phyloP scores from a whole-genome alignment of 1,140 invertebrate genomes.

The Patella vulgata region DNA sequence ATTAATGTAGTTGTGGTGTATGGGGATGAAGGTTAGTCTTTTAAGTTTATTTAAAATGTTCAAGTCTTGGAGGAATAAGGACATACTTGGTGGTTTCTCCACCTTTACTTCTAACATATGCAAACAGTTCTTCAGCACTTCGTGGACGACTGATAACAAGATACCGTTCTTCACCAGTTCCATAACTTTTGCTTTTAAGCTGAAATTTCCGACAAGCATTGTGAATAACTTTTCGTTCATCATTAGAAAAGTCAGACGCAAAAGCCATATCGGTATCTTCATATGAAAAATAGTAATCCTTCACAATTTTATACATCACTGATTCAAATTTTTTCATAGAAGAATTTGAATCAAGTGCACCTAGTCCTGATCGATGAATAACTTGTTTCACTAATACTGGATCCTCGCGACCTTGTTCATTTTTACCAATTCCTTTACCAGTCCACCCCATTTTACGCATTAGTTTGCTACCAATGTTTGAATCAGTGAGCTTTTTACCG shows the following conservation, averaged over 20 bases:
- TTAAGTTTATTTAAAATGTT: neutral
- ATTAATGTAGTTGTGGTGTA: too few relatives aligned
- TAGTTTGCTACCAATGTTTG: constrained; percentile 76
- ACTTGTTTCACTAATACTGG: constrained; percentile 67
- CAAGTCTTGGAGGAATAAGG: constrained; percentile 57
- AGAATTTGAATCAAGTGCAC: constrained; percentile 39
- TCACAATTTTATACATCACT: constrained; percentile 38
- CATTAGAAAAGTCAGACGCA: constrained; percentile 76
- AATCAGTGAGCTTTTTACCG: constrained; percentile 58
- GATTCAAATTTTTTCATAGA: constrained; percentile 41
- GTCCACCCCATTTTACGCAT: constrained; percentile 85
- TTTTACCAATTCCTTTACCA: constrained; percentile 79
- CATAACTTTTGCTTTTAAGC: constrained; percentile 72
- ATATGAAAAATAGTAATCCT: constrained; percentile 47
- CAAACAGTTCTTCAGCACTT: constrained; percentile 53
- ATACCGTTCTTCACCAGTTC: constrained; percentile 66
- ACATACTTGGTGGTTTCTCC: constrained; percentile 65
- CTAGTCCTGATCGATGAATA: constrained; percentile 53
- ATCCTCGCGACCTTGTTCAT: constrained; percentile 74
- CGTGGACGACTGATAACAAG: constrained; percentile 69
- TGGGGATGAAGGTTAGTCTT: too few relatives aligned
- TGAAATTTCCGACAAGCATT: constrained; percentile 61
- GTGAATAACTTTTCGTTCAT: constrained; percentile 77
- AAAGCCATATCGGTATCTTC: constrained; percentile 73
- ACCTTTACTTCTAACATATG: constrained; percentile 56